Evolutionary conservation across 2,113 vertebrate genomes (phyloP), one percentile per base, ranked within the genome.

Genomic region (Uria lomvia): DNA sequence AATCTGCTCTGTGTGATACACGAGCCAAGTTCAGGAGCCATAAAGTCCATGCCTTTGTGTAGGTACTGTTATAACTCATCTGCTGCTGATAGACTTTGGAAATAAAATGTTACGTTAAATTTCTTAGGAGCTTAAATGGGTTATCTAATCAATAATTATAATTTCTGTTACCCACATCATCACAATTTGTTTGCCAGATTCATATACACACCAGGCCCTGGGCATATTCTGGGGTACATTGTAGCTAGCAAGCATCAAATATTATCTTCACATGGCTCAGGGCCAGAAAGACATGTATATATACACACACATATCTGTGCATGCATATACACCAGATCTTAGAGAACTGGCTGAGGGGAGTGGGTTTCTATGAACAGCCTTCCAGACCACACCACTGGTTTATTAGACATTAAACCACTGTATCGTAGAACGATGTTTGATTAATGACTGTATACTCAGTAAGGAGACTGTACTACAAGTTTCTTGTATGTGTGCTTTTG

Each of bases 11-110:
- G 13, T 24, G 13, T 21, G 75, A 30, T 26, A 6, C 5, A 14
- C 6, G 15, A 26, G 49, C 29, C 30, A 36, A 73, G n/a, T 8
- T 19, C 8, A 1, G 1, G 23, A 76, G 72, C 75, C 71, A 16
- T 11, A 2, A 52, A 80, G 16, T 30, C 49, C 67, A 1, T 1
- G n/a, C 32, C 68, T 78, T 58, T 0, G 0, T 36, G n/a, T 24
- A 18, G 8, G 12, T 34, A 21, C n/a, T 66, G 29, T 47, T 34
- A 12, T 15, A 73, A 62, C 40, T 32, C 62, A 40, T 40, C n/a
- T 72, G 32, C 45, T 76, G 38, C 43, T 47, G 47, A 40, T 5
- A 47, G 55, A 32, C 34, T 73, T 47, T 24, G 21, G 47, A 87
- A 91, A 53, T 63, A 55, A 47, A 86, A 56, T 2, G 2, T 42